phyloP scores from a whole-genome alignment of 2,888 invertebrate species.

The Cryptops parisi region DNA sequence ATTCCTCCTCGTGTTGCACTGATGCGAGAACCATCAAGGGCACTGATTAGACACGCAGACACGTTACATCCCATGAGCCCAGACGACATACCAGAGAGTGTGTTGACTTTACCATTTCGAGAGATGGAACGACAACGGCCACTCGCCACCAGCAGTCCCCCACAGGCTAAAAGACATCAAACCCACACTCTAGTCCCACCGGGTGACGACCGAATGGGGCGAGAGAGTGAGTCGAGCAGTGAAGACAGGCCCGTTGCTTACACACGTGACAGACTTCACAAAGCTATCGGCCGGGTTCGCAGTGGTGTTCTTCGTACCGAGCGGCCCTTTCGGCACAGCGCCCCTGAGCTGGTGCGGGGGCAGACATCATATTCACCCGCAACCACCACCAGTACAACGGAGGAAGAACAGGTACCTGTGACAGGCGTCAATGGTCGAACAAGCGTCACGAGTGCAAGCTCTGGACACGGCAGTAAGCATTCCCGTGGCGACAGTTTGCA shows the following conservation, averaged over 20 bases:
- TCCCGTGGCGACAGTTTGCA: constrained; percentile 22
- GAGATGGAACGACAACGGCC: constrained; percentile 20
- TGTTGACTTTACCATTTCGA: not conserved
- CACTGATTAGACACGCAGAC: not conserved
- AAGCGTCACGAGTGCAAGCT: constrained; percentile 47
- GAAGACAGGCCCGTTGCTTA: constrained; percentile 23
- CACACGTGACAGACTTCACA: constrained; percentile 25
- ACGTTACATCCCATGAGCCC: not conserved
- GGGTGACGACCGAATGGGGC: constrained; percentile 8
- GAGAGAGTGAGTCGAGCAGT: constrained; percentile 13
- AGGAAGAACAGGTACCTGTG: constrained; percentile 7
- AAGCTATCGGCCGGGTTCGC: constrained; percentile 25
- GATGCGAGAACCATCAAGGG: not conserved
- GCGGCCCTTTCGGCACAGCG: constrained; percentile 20
- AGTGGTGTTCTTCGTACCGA: constrained; percentile 19
- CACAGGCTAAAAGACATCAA: constrained; percentile 27
- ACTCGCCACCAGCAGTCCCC: constrained; percentile 39
- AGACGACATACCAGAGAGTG: not conserved
- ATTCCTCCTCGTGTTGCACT: not conserved
- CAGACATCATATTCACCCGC: constrained; percentile 9
- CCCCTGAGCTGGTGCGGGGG: constrained; percentile 20
- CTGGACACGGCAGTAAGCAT: constrained; percentile 20
- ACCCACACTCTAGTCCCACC: constrained; percentile 37
- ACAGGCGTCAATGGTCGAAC: constrained; percentile 21
- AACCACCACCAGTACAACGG: constrained; percentile 10